Conservation (phyloP, 2,888 invertebrate genomes). For the Xiphydria camelus region DNA sequence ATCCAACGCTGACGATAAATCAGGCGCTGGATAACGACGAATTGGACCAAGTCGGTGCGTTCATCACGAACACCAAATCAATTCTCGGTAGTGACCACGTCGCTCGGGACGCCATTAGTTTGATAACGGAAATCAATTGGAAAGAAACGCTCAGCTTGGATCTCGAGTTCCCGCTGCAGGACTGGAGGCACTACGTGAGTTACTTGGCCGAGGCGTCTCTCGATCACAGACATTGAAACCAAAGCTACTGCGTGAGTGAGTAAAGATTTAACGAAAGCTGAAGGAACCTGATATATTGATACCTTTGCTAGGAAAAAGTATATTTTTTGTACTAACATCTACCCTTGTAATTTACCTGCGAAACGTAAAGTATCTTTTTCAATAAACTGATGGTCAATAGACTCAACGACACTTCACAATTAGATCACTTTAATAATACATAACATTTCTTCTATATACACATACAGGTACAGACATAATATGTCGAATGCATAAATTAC, state of each 20-base stretch:
- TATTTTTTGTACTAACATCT: slow-evolving; percentile 54
- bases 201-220: slow-evolving; percentile 34
- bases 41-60: slow-evolving; percentile 21
- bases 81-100: slow-evolving; percentile 24
- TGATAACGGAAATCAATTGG: slow-evolving; percentile 40
- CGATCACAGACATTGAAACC: slow-evolving; percentile 29
- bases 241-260: too few species aligned
- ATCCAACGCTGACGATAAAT: slow-evolving; percentile 2
- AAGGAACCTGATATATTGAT: too few species aligned
- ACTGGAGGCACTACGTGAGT: slow-evolving; percentile 43
- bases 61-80: slow-evolving; percentile 31
- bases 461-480: too few species aligned
- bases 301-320: slow-evolving; percentile 40
- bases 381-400: slow-evolving; percentile 1
- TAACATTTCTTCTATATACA: too few species aligned
- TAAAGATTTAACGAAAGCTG: too few species aligned
- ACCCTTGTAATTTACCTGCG: slow-evolving; percentile 1
- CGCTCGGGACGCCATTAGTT: slow-evolving; percentile 24
- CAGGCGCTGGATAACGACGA: slow-evolving; percentile 15
- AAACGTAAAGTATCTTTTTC: neutral
- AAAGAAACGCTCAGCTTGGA: slow-evolving; percentile 36
- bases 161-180: slow-evolving; percentile 32
- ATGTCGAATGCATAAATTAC: too few species aligned
- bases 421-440: too few species aligned
- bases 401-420: too few species aligned